Evolutionary conservation across 2,888 invertebrate species (phyloP), one percentile per base, ranked within the genome.

Genomic region (Eristalis intricaria): DNA sequence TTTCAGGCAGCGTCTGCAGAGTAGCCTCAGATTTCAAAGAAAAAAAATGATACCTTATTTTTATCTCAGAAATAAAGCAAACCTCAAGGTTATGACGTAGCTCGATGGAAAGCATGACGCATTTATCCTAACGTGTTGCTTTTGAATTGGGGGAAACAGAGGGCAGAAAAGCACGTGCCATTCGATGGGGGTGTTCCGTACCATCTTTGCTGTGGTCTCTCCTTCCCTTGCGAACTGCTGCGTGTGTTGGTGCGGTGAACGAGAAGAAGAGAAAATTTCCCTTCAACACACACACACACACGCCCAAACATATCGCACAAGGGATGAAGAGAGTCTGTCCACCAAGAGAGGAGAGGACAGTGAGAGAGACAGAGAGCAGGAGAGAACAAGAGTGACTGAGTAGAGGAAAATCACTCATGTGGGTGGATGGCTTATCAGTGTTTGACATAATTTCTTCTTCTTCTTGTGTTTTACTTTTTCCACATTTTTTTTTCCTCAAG

Each of bases 371-470:
- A 11, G 23, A 26, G 22, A 22, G 11, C 11, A 1, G n/a, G 22
- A 58, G 22, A 58, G 23, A 22, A 23, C 8, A 26, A 26, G 23
- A 58, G 58, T 4, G 10, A 58, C 19, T 15, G 11, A 26, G 26
- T 11, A 43, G 60, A 10, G 23, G 60, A 60, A 23, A 60, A 60
- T 60, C 60, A 40, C 43, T 71, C 22, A 63, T 70, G 80, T 69
- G 40, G 80, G 80, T 61, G 40, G 80, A 74, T 61, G 68, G 61
- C 73, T 80, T 81, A 81, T 81, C 80, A 74, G 68, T 63, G 56
- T 68, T 74, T 74, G 80, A 75, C 68, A 75, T 74, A 56, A 75
- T 73, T 80, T 58, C 58, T 50, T 50, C 26, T 56, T 70, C 32
- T 13, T 69, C 35, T 35, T 35, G 35, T 35, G 11, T 11, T 2